phyloP scores from a whole-genome alignment of 1,140 invertebrate species.

The Caerostris darwini region DNA sequence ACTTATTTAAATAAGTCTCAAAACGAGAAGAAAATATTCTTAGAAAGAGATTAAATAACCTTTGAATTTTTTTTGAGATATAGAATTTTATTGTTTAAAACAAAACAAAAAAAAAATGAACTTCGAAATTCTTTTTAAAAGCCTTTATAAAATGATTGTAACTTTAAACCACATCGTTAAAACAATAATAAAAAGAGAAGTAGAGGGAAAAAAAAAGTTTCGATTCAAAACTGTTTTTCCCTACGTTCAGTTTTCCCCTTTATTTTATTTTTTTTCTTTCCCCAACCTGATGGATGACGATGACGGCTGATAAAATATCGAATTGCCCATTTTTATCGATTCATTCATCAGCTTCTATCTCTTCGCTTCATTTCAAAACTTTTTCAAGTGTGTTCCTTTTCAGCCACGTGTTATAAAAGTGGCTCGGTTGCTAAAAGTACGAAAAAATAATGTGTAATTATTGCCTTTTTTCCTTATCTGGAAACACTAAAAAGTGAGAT shows the following conservation, averaged over 20 bases:
- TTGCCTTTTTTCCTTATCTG: conserved; percentile 13
- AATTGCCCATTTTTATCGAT: conserved; percentile 53
- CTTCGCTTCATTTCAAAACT: neutral
- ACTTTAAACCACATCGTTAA: neutral
- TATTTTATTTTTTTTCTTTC: neutral
- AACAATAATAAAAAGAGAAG: neutral
- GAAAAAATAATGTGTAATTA: conserved; percentile 37
- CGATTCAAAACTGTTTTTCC: neutral
- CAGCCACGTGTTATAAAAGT: neutral
- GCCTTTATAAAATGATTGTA: neutral
- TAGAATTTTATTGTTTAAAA: too few relatives aligned
- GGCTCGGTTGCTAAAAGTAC: neutral
- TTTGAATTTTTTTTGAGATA: too few relatives aligned
- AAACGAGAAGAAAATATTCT: too few relatives aligned
- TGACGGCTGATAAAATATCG: conserved; percentile 70
- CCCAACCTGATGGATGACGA: conserved; percentile 33
- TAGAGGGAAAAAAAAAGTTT: neutral
- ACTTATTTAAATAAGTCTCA: too few relatives aligned
- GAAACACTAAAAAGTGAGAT: conserved; percentile 42
- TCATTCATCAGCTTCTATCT: conserved; percentile 45
- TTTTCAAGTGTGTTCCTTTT: neutral
- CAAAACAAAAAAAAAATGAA: neutral
- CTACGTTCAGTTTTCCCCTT: neutral
- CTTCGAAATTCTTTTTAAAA: neutral
- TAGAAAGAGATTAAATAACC: too few relatives aligned